These are phyloP conservation scores for Cuculus canorus DNA, from an alignment of 2,797 vertebrate genomes.

Conservation along the genomic window DNA sequence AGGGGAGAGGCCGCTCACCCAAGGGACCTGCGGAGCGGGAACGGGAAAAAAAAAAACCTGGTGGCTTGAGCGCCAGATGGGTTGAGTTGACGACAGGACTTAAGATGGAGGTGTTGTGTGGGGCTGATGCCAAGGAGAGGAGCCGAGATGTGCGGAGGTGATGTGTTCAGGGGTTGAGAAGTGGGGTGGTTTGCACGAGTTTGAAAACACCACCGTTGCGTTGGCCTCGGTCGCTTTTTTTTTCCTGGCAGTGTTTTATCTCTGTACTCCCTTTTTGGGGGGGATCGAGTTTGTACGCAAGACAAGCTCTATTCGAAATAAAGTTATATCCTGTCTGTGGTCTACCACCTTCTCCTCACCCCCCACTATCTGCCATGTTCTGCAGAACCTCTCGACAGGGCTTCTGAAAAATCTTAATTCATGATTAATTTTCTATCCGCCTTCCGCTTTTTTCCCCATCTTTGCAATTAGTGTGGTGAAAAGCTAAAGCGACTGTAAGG, in stretches of 20 bases:
- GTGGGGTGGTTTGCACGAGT: not conserved
- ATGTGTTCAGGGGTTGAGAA: not conserved
- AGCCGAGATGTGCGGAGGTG: not conserved
- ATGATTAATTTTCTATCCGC: not conserved
- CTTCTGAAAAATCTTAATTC: not conserved
- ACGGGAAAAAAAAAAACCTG: not conserved
- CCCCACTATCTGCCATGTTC: not conserved
- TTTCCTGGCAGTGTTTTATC: not conserved
- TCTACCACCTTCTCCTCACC: slow-evolving; percentile 36
- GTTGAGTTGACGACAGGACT: not conserved
- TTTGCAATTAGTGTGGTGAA: not conserved
- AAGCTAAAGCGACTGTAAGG: not conserved
- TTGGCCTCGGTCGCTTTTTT: not conserved
- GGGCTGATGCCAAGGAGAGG: slow-evolving; percentile 2
- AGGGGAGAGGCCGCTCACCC: not conserved
- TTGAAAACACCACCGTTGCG: not conserved
- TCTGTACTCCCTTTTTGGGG: not conserved
- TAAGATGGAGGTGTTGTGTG: slow-evolving; percentile 24
- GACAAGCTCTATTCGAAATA: slow-evolving; percentile 18
- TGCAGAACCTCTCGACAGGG: not conserved
- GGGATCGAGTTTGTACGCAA: not conserved
- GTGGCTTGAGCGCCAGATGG: slow-evolving; percentile 10
- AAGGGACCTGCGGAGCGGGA: not conserved
- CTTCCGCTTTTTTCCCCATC: not conserved
- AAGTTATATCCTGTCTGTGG: slow-evolving; percentile 54